Evolutionary conservation across 2,888 invertebrate species (phyloP), one percentile per base, ranked within the genome.

Genomic region (Thereva unica): DNA sequence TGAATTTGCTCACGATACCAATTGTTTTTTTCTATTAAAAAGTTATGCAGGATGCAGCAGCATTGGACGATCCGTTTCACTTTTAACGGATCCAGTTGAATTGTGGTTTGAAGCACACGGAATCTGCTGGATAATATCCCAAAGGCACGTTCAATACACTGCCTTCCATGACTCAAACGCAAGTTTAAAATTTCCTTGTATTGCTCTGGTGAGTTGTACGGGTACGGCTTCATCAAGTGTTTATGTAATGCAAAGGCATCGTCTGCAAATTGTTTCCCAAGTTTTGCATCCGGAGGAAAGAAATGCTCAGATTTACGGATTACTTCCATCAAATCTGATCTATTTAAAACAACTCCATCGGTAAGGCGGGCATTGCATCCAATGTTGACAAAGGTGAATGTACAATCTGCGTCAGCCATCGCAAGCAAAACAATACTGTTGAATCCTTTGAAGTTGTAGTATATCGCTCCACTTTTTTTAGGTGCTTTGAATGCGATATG

Each of bases 401-500:
- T 12, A 4, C 50, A 50, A 23, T 50, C 34, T 50, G 50, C 50
- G n/a, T 50, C 50, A 4, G 50, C 12, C 12, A 10, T 12, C 4
- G 12, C 50, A 7, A 50, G 9, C 23, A 50, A 50, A 50, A 23
- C 50, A 6, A 50, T 50, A 23, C 50, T 23, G n/a, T 23, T 50
- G 34, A 50, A 50, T 50, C 50, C 50, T 1, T 50, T 50, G 34
- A 7, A 50, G 23, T 23, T 23, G 4, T 23, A 50, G 34, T 50
- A 50, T 9, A 1, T 6, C 1, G 50, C 23, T 5, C 12, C 50
- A 47, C 47, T 9, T 47, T 47, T 47, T 6, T n/a, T 23, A 9
- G 47, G n/a, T 47, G 47, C 47, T 47, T 47, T 47, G 5, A 47
- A n/a, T 47, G 47, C 47, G n/a, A 47, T 47, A 4, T 47, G 47